Base-by-base conservation (phyloP, 2,888 invertebrate species). In the Acanthoscelides obtectus region DNA sequence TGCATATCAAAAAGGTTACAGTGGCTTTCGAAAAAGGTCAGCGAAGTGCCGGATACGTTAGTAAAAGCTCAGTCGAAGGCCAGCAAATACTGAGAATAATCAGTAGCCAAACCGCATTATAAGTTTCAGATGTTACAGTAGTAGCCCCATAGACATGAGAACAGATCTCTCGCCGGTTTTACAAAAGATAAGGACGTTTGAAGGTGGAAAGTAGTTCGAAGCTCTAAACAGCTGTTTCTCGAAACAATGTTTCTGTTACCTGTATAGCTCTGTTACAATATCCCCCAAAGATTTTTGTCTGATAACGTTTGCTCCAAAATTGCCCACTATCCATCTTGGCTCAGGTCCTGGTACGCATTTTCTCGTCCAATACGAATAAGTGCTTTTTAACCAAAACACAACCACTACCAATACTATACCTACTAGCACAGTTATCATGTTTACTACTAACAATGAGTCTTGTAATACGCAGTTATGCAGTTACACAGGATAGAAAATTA, bases 301-400 rank as follows among this genome's bases (percentile, higher is more conserved):
- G 5, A 77, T 73, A 4, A 80, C 22, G 22, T 74, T 72, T 19
- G 77, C 76, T 64, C 77, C 76, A 19, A 81, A 72, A 73, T 80
- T 81, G 22, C 80, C 81, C 22, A 78, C 76, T 63, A 80, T 66
- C 19, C 77, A 75, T 21, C 72, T 69, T 0, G 81, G 80, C 68
- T 71, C 72, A 21, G 77, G 74, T 12, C 75, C 74, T 20, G 78
- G 77, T 21, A 81, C 72, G 0, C 76, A 75, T 0, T 69, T 73
- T 64, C 73, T 77, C 21, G 72, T 71, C 79, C 79, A 81, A 64
- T 79, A 73, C 8, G 45, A 45, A 45, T 45, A 45, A 45, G 45
- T 1, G 5, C 45, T 6, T 3, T 12, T 45, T 1, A 45, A 1
- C 45, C 45, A 45, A 45, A 6, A 4, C 5, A 45, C 5, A 12